A percentile compares a stretch with the other conserved stretches of the same genome.
These are phyloP conservation scores for Horisme vitalbata DNA, from an alignment of 2,888 invertebrate species.

Conservation along the genomic window DNA sequence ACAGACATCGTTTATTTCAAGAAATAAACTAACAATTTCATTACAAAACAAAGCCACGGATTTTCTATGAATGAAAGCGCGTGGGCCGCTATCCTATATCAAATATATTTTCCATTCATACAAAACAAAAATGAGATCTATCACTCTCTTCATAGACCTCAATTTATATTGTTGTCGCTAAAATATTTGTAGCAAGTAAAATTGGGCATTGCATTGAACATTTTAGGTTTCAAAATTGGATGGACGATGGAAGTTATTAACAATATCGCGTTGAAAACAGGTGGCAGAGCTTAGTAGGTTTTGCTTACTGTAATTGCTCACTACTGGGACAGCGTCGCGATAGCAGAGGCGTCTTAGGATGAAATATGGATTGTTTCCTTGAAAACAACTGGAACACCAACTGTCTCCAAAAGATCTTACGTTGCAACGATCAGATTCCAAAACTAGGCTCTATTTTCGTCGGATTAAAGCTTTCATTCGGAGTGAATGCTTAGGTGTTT, in stretches of 20 bases:
- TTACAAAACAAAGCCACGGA: conserved; percentile 74
- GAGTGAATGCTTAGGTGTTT: neutral
- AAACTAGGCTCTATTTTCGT: conserved; percentile 4
- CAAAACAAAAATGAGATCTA: conserved; percentile 41
- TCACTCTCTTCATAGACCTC: conserved; percentile 31
- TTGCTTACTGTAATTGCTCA: conserved; percentile 72
- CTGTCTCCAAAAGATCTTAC: conserved; percentile 2
- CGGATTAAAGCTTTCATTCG: conserved; percentile 5
- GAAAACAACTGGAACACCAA: conserved; percentile 34
- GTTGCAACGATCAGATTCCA: neutral
- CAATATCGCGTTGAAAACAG: conserved; percentile 67
- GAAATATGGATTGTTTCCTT: conserved; percentile 54
- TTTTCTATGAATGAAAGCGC: conserved; percentile 74
- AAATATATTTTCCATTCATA: conserved; percentile 23
- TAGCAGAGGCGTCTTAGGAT: conserved; percentile 55
- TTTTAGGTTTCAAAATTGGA: conserved; percentile 37
- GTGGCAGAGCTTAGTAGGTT: conserved; percentile 67
- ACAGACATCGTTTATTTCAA: conserved; percentile 64
- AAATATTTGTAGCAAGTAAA: conserved; percentile 27
- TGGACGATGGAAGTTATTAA: conserved; percentile 56
- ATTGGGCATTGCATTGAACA: conserved; percentile 28
- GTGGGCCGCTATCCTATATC: conserved; percentile 73
- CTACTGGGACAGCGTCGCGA: conserved; percentile 60
- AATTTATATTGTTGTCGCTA: conserved; percentile 32
- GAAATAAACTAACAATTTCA: conserved; percentile 75